Evolutionary conservation across 1,140 invertebrate species (phyloP).

Genomic region (Patella vulgata): DNA sequence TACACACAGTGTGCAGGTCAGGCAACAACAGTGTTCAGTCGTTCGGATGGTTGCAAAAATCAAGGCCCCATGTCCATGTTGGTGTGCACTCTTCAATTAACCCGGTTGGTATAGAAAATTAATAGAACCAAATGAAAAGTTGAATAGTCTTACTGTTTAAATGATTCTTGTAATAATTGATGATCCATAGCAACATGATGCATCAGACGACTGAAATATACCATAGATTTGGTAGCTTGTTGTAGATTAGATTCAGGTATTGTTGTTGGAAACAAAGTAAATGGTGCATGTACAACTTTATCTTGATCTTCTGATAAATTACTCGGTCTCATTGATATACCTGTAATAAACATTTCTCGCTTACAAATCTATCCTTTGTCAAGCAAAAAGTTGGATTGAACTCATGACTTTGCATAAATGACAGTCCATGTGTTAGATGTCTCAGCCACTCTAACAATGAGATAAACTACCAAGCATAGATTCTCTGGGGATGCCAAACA

Average conservation of each 20-base stretch:
- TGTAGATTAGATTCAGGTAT: conserved; percentile 83
- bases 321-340: conserved; percentile 42
- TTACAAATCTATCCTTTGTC: background rate
- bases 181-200: conserved; percentile 88
- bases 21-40: too few species aligned
- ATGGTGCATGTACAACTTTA: conserved; percentile 63
- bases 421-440: background rate
- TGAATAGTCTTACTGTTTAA: conserved; percentile 71
- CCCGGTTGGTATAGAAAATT: too few species aligned
- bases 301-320: conserved; percentile 16
- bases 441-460: background rate
- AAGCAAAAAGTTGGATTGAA: background rate
- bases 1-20: too few species aligned
- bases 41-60: too few species aligned
- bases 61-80: too few species aligned
- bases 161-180: conserved; percentile 79
- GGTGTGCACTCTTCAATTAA: too few species aligned
- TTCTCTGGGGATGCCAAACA: background rate
- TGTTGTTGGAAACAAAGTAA: conserved; percentile 84
- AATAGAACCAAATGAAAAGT: conserved; percentile 7
- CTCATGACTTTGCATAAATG: background rate
- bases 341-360: conserved; percentile 29
- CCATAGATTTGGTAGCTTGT: conserved; percentile 79
- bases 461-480: background rate
- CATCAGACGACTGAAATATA: conserved; percentile 84